A percentile compares a stretch with the other conserved stretches of the same genome.
Evolutionary conservation across 2,888 invertebrate species (phyloP).

Genomic region (Pachymerium ferrugineum): DNA sequence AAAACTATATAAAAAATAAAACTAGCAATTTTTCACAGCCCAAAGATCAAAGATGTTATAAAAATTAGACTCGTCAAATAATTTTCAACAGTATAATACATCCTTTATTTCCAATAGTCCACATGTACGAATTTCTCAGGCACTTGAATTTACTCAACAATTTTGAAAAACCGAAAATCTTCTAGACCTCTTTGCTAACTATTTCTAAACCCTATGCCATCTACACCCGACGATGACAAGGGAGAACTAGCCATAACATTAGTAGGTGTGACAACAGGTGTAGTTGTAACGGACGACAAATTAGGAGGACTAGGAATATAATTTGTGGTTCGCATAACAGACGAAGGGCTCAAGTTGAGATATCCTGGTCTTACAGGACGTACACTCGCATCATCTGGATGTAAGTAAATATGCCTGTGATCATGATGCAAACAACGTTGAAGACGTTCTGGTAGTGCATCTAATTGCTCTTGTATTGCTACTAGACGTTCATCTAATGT

Average conservation of each 20-base stretch:
- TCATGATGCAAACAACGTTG: slow-evolving; percentile 68
- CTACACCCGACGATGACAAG: background rate
- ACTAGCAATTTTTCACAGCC: too few species aligned
- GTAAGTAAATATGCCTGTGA: slow-evolving; percentile 75
- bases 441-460: slow-evolving; percentile 65
- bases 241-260: slow-evolving; percentile 10
- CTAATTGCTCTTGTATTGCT: slow-evolving; percentile 78
- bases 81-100: too few species aligned
- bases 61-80: too few species aligned
- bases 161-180: too few species aligned
- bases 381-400: slow-evolving; percentile 58
- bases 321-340: background rate
- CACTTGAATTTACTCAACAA: too few species aligned
- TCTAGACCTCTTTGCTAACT: background rate
- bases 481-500: slow-evolving; percentile 88
- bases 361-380: background rate
- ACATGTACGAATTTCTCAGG: too few species aligned
- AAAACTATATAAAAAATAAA: too few species aligned
- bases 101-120: too few species aligned
- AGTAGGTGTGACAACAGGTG: background rate
- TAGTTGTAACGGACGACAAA: background rate
- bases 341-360: background rate
- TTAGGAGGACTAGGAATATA: background rate
- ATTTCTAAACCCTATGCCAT: background rate
- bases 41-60: too few species aligned